Percentiles rank a stretch among this genome's conserved stretches.
Evolutionary conservation across 1,140 invertebrate genomes (phyloP).

Genomic region (Leguminivora glycinivorella): DNA sequence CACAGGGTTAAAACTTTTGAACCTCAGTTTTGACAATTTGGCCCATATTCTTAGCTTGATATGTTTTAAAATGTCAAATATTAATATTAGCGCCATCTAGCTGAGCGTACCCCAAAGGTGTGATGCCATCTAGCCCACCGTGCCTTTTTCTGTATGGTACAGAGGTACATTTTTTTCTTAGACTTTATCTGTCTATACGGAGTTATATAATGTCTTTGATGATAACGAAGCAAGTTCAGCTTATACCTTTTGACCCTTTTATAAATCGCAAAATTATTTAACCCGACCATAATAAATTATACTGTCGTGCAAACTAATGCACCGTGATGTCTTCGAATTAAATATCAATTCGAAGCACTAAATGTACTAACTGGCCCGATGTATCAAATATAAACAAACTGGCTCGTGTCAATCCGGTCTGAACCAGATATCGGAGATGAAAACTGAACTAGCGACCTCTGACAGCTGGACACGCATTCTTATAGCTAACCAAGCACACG

Average conservation of each 20-base stretch:
- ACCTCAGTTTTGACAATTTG: too few relatives aligned
- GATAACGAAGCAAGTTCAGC: neutral
- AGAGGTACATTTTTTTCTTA: too few relatives aligned
- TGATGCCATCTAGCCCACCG: too few relatives aligned
- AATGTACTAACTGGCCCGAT: neutral
- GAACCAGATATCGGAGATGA: conserved; percentile 32
- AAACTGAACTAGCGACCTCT: conserved; percentile 6
- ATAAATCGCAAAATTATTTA: neutral
- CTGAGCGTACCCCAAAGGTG: too few relatives aligned
- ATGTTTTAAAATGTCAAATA: too few relatives aligned
- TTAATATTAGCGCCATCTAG: too few relatives aligned
- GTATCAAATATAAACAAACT: conserved; percentile 30
- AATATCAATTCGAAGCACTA: neutral
- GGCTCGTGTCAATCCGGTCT: conserved; percentile 52
- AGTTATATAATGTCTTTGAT: too few relatives aligned
- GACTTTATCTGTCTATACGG: too few relatives aligned
- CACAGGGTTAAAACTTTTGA: too few relatives aligned
- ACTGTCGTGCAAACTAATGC: neutral
- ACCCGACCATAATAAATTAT: neutral
- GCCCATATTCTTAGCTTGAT: too few relatives aligned
- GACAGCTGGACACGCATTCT: conserved; percentile 2
- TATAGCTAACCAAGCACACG: neutral
- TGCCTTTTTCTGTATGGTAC: too few relatives aligned
- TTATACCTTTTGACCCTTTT: neutral
- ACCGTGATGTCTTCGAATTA: neutral